Evolutionary conservation across 2,113 vertebrate genomes (phyloP).

Genomic region (Columba janthina): DNA sequence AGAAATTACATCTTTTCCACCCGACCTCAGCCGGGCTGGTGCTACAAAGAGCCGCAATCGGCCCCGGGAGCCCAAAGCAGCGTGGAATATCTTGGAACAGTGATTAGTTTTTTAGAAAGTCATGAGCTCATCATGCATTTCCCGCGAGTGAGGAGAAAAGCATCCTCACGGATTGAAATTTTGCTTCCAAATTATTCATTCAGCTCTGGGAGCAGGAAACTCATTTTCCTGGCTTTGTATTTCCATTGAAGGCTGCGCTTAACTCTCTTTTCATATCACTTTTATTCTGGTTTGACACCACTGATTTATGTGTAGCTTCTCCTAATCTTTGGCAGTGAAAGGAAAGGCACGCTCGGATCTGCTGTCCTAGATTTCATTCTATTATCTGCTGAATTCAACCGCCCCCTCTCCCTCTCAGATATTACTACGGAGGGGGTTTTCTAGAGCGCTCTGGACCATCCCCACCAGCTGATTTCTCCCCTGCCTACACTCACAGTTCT

Average conservation of each 20-base stretch:
- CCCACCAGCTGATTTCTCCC: neutral
- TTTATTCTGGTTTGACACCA: neutral
- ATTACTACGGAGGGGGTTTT: neutral
- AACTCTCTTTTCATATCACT: neutral
- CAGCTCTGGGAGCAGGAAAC: neutral
- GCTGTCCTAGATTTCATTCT: neutral
- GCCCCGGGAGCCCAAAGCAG: neutral
- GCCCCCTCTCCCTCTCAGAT: neutral
- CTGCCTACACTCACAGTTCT: neutral
- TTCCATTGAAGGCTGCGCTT: fast-evolving
- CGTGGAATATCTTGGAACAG: neutral
- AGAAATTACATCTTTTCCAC: neutral
- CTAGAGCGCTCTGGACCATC: neutral
- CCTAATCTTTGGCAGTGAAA: neutral
- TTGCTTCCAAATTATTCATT: neutral
- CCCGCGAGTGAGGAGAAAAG: neutral
- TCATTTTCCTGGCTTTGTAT: neutral
- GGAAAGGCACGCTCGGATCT: neutral
- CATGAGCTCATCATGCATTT: slow-evolving; percentile 1
- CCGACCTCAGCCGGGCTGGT: neutral
- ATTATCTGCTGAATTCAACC: neutral
- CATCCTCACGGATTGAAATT: neutral
- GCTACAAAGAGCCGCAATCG: neutral
- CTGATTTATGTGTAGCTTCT: neutral
- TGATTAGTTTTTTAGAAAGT: neutral